Percentiles rank a stretch among this genome's conserved stretches.
Conservation (phyloP, 2,113 vertebrate species). For the Morone saxatilis region DNA sequence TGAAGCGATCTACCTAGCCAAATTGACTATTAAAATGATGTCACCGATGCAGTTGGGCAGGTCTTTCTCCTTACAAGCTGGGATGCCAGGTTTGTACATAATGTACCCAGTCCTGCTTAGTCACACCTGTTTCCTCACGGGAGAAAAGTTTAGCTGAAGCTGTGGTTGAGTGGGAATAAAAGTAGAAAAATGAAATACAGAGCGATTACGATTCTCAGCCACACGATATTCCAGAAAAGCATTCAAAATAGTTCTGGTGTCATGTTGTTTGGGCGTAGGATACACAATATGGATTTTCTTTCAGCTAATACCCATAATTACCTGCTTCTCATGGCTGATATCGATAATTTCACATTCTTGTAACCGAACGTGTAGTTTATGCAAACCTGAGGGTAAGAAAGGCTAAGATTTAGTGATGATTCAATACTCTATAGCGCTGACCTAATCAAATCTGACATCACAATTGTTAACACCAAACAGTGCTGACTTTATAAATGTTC, state of each 20-base stretch:
- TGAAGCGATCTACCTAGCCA: slow-evolving; percentile 99
- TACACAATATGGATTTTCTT: no score
- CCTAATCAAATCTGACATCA: no score
- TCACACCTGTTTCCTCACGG: not conserved
- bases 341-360: no score
- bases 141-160: not conserved
- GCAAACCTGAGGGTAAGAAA: no score
- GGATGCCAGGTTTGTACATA: slow-evolving; percentile 87
- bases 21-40: slow-evolving; percentile 99
- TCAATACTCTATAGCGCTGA: no score
- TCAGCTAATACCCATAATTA: no score
- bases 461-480: no score
- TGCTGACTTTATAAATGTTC: no score
- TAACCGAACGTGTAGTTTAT: no score
- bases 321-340: no score
- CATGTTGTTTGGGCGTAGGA: not conserved
- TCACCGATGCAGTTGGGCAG: slow-evolving; percentile 94
- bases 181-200: not conserved
- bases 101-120: not conserved
- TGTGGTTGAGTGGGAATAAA: not conserved
- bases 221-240: not conserved
- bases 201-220: not conserved
- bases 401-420: not conserved
- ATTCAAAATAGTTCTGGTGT: not conserved
- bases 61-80: slow-evolving; percentile 91